Evolutionary conservation across 2,888 invertebrate species (phyloP).

Genomic region (Eupelmus urozonus): DNA sequence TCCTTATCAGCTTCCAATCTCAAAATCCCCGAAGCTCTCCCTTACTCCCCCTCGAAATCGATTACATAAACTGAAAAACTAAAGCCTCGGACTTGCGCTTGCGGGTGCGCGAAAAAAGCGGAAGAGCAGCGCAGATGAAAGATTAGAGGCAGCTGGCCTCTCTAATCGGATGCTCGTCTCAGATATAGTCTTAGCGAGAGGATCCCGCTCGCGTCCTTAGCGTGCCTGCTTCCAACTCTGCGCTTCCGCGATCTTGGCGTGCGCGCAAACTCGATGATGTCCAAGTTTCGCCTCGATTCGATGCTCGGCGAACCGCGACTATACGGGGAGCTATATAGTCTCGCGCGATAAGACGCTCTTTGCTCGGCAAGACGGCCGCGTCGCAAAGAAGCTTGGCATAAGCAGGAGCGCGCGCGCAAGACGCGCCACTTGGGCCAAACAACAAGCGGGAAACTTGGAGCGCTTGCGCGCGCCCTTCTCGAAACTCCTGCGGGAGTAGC

Average conservation of each 20-base stretch:
- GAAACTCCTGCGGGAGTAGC: neutral
- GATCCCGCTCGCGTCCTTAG: neutral
- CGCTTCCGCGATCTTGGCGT: neutral
- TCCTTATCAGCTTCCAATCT: neutral
- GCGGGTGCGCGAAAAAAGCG: neutral
- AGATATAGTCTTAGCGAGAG: neutral
- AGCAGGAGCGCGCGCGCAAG: slow-evolving; percentile 54
- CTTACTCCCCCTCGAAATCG: neutral
- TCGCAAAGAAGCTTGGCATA: neutral
- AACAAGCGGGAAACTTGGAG: slow-evolving; percentile 13
- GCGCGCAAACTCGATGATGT: neutral
- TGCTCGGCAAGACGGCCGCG: too few species aligned
- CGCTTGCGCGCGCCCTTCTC: neutral
- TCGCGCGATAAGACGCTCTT: slow-evolving; percentile 13
- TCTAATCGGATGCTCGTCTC: slow-evolving; percentile 17
- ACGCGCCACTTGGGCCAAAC: slow-evolving; percentile 55
- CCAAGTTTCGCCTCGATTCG: slow-evolving; percentile 54
- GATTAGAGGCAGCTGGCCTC: neutral
- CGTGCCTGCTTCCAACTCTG: too few species aligned
- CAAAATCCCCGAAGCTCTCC: too few species aligned
- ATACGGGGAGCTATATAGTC: slow-evolving; percentile 38
- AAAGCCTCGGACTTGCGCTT: neutral
- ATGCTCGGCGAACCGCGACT: slow-evolving; percentile 63
- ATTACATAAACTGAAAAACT: slow-evolving; percentile 33
- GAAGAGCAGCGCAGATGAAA: slow-evolving; percentile 5